Conservation (phyloP, 2,113 vertebrate genomes). For the Hemibagrus wyckioides region DNA sequence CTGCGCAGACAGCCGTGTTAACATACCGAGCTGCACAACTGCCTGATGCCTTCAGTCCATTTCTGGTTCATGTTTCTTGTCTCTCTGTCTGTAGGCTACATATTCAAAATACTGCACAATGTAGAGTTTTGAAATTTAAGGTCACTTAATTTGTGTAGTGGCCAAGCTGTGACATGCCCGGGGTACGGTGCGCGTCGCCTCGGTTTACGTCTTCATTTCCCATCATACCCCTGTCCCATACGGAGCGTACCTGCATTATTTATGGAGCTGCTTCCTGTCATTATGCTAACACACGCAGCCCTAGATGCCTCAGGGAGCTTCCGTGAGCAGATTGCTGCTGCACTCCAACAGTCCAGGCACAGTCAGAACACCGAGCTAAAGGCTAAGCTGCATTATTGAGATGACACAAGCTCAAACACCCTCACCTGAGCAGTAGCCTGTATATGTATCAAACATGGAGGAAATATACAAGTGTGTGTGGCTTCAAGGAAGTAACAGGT, state of each 20-base stretch:
- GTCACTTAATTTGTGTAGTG: not conserved
- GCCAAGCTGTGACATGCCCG: not conserved
- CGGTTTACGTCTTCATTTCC: conserved; percentile 39
- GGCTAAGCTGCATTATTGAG: conserved; percentile 68
- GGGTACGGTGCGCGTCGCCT: not conserved
- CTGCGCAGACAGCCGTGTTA: not conserved
- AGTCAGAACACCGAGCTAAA: conserved; percentile 65
- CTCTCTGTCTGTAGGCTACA: not conserved
- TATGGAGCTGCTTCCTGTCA: conserved; percentile 49
- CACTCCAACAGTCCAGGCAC: conserved; percentile 54
- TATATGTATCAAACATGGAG: not conserved
- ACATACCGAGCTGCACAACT: not conserved
- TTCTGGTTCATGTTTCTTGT: not conserved
- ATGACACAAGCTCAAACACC: conserved; percentile 27
- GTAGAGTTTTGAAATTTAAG: not conserved
- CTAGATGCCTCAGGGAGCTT: conserved; percentile 38
- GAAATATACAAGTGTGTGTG: not conserved
- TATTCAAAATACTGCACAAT: not conserved
- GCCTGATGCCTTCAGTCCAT: not conserved
- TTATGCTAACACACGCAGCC: conserved; percentile 39
- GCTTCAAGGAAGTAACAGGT: not conserved
- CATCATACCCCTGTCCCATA: conserved; percentile 48
- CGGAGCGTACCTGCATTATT: conserved; percentile 55
- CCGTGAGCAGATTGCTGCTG: conserved; percentile 64
- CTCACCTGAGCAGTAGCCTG: not conserved